These are phyloP conservation scores for Microcebus tavaratra DNA, from an alignment of 2,113 vertebrate species.

Conservation along the genomic window DNA sequence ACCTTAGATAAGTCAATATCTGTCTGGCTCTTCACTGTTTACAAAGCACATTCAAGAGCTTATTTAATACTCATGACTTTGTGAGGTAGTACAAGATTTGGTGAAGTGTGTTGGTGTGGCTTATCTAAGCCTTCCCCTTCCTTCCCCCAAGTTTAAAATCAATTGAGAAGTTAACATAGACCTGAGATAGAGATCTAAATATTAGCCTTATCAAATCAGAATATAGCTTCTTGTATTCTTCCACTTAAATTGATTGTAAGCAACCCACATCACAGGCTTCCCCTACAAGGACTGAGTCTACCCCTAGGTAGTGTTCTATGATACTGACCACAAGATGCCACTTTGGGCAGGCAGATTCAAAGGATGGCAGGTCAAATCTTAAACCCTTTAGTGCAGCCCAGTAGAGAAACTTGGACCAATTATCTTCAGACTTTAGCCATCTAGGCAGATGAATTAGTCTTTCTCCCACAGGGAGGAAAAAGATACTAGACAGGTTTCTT, in stretches of 20 bases:
- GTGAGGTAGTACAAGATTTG: background rate
- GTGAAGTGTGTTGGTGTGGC: background rate
- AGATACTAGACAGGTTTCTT: background rate
- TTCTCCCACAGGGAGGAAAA: background rate
- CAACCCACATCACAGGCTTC: background rate
- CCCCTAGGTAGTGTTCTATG: background rate
- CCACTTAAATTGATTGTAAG: background rate
- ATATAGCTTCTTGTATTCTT: background rate
- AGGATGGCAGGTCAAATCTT: background rate
- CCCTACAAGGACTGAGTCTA: background rate
- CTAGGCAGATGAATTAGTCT: background rate
- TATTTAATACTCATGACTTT: background rate
- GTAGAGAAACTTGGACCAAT: background rate
- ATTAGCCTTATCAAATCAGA: background rate
- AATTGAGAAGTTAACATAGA: background rate
- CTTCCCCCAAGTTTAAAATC: background rate
- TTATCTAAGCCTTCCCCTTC: background rate
- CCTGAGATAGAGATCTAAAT: background rate
- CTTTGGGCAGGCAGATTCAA: background rate
- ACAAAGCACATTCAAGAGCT: background rate
- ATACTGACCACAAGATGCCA: background rate
- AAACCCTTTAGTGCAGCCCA: background rate
- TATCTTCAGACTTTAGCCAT: background rate
- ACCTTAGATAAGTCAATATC: background rate
- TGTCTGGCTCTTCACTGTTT: background rate